phyloP scores from a whole-genome alignment of 2,113 vertebrate species.

The Gracilinanus agilis region DNA sequence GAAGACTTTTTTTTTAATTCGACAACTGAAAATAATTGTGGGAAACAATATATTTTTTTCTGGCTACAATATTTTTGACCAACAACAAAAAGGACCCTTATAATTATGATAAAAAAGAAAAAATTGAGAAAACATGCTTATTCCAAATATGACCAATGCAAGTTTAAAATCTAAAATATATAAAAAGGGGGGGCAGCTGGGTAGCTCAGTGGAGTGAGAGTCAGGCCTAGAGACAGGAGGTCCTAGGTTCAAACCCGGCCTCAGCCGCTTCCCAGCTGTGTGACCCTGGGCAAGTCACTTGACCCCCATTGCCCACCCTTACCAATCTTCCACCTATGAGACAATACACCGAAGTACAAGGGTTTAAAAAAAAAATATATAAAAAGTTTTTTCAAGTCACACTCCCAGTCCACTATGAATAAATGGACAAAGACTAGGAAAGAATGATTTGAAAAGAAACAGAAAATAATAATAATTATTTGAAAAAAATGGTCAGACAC shows the following conservation, averaged over 20 bases:
- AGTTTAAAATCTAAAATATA: not conserved
- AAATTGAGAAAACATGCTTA: not conserved
- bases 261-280: no score
- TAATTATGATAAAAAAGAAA: not conserved
- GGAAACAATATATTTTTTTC: not conserved
- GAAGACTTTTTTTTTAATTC: not conserved
- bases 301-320: no score
- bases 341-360: no score
- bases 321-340: no score
- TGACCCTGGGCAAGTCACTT: no score
- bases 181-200: no score
- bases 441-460: not conserved
- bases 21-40: not conserved
- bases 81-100: not conserved
- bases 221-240: no score
- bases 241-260: no score
- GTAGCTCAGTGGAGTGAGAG: no score
- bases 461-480: not conserved
- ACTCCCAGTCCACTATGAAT: not conserved
- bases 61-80: not conserved
- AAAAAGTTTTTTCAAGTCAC: not conserved
- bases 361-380: no score
- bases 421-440: not conserved
- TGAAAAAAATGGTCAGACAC: not conserved
- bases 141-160: not conserved